These are phyloP conservation scores for Lepidothrix coronata DNA, from an alignment of 2,113 vertebrate genomes.

Conservation along the genomic window DNA sequence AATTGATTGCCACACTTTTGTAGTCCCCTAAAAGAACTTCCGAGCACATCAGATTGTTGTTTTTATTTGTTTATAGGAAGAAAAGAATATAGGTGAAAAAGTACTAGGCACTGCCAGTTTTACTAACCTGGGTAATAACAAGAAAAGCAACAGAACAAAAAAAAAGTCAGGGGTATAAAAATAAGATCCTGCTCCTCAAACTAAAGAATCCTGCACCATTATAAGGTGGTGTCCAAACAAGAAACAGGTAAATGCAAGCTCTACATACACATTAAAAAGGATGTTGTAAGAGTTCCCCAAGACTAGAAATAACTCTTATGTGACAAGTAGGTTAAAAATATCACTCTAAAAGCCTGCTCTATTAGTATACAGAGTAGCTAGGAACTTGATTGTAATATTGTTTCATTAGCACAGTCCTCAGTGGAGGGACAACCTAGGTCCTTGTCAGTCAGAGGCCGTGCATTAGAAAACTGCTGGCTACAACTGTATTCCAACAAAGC, in stretches of 20 bases:
- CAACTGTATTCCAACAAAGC: slow-evolving; percentile 22
- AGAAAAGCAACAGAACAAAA: slow-evolving; percentile 50
- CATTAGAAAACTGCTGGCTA: slow-evolving; percentile 20
- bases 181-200: not conserved
- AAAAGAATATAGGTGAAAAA: slow-evolving; percentile 39
- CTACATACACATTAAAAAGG: slow-evolving; percentile 3
- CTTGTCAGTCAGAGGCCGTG: not conserved
- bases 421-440: not conserved
- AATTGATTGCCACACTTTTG: not conserved
- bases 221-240: slow-evolving; percentile 26
- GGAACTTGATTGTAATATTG: not conserved
- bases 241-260: slow-evolving; percentile 8
- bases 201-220: not conserved
- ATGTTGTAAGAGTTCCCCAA: slow-evolving; percentile 2
- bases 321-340: slow-evolving; percentile 3
- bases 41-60: not conserved
- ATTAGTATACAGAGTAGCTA: not conserved
- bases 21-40: not conserved
- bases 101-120: slow-evolving; percentile 15
- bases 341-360: not conserved
- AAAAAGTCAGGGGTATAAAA: slow-evolving; percentile 17
- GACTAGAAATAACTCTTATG: not conserved
- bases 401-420: slow-evolving; percentile 29
- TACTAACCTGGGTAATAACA: not conserved
- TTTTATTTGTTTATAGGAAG: not conserved